Conservation (phyloP, 2,113 vertebrate species). For the Origma solitaria region DNA sequence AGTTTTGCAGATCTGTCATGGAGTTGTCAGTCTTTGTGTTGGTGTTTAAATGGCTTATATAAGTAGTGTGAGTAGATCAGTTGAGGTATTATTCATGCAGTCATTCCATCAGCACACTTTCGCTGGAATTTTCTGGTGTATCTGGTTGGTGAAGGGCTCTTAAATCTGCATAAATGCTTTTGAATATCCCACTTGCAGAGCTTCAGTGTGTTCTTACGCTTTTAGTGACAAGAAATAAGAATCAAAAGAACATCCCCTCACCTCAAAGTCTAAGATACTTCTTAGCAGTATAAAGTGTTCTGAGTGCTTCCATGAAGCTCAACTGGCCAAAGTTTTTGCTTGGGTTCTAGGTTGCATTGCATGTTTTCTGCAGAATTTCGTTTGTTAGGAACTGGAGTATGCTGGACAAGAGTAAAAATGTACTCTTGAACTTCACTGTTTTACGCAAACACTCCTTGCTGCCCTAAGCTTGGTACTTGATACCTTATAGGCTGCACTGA, state of each 20-base stretch:
- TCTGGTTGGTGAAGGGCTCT: neutral
- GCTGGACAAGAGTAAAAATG: neutral
- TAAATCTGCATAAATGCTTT: neutral
- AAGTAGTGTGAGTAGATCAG: neutral
- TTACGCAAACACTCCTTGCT: neutral
- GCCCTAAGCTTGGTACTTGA: neutral
- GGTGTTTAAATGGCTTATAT: neutral
- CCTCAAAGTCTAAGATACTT: neutral
- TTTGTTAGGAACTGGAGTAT: neutral
- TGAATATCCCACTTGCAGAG: neutral
- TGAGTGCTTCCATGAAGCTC: neutral
- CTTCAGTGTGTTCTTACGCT: neutral
- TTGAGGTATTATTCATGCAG: neutral
- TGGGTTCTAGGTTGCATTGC: neutral
- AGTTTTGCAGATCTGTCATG: neutral
- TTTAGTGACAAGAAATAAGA: neutral
- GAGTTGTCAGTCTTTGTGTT: neutral
- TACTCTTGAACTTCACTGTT: neutral
- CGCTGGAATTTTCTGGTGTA: neutral
- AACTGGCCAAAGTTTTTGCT: neutral
- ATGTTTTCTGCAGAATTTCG: neutral
- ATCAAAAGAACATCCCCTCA: neutral
- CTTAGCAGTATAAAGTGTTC: neutral
- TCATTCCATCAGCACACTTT: neutral
- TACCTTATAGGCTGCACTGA: neutral